A percentile compares a stretch with the other conserved stretches of the same genome.
phyloP scores from a whole-genome alignment of 2,888 invertebrate genomes.

The Protodeltote pygarga region DNA sequence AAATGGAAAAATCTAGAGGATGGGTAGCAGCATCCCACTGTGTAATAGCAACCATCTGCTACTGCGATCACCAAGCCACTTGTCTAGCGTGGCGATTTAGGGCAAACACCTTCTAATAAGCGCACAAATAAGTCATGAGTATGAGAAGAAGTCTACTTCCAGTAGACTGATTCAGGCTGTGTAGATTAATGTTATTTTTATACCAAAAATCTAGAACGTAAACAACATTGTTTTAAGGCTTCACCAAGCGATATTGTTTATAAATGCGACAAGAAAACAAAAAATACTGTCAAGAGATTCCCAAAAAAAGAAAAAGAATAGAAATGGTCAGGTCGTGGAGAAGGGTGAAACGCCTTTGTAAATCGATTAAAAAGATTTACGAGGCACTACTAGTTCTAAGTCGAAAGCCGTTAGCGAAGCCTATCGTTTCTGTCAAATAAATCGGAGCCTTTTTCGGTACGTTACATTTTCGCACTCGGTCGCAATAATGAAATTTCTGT shows the following conservation, averaged over 20 bases:
- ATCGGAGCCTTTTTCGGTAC: slow-evolving; percentile 51
- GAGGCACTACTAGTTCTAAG: slow-evolving; percentile 18
- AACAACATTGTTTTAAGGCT: not conserved
- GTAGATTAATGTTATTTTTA: no score
- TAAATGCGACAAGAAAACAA: not conserved
- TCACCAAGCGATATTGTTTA: not conserved
- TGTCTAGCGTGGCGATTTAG: no score
- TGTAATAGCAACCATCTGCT: no score
- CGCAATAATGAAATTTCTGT: slow-evolving; percentile 55
- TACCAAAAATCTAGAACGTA: no score
- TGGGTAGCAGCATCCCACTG: no score
- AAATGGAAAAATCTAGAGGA: no score
- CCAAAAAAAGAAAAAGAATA: not conserved
- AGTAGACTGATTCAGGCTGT: no score
- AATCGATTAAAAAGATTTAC: slow-evolving; percentile 39
- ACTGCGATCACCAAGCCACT: no score
- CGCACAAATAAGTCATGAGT: no score
- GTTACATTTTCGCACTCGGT: slow-evolving; percentile 28
- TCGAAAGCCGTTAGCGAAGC: slow-evolving; percentile 31
- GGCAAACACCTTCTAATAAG: no score
- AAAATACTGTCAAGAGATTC: not conserved
- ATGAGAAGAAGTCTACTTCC: no score
- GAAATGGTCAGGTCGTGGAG: not conserved
- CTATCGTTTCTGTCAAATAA: slow-evolving; percentile 53
- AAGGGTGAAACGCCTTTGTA: slow-evolving; percentile 12